Percentiles rank a stretch among this genome's conserved stretches.
These are phyloP conservation scores for Sula dactylatra DNA, from an alignment of 2,113 vertebrate genomes.

Conservation along the genomic window DNA sequence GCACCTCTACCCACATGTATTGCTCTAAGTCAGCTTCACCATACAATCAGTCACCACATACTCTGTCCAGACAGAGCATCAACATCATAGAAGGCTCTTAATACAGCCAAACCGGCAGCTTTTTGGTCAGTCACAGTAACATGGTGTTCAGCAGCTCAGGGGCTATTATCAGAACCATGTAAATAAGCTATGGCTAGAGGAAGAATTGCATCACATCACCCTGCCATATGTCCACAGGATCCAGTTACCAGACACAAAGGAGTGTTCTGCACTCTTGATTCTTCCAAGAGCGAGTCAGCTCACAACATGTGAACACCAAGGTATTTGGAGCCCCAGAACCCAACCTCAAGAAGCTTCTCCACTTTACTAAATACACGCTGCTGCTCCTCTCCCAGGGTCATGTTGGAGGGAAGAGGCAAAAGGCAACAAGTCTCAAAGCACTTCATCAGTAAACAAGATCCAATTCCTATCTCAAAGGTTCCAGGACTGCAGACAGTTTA, in stretches of 20 bases:
- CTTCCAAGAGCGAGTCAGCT: not conserved
- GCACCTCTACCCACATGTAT: not conserved
- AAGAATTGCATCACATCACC: not conserved
- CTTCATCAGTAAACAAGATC: conserved; percentile 37
- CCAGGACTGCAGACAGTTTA: conserved; percentile 29
- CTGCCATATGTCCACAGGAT: not conserved
- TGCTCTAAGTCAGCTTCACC: conserved; percentile 8
- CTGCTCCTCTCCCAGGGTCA: not conserved
- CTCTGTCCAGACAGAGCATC: conserved; percentile 44
- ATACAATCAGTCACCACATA: not conserved
- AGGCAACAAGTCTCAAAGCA: conserved; percentile 64
- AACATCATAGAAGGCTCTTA: not conserved
- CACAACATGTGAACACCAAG: not conserved
- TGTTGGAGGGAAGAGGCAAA: not conserved
- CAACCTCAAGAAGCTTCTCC: not conserved
- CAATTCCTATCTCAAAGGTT: conserved; percentile 38
- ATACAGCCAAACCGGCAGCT: not conserved
- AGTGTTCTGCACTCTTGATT: conserved; percentile 10
- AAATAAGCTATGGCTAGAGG: not conserved
- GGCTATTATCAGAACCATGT: not conserved
- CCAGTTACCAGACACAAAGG: conserved; percentile 20
- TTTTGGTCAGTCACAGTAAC: conserved; percentile 51
- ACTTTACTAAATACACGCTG: not conserved
- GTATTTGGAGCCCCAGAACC: not conserved
- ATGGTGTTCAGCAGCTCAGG: conserved; percentile 2